Evolutionary conservation across 2,888 invertebrate species (phyloP).

Genomic region (Spodoptera littoralis): DNA sequence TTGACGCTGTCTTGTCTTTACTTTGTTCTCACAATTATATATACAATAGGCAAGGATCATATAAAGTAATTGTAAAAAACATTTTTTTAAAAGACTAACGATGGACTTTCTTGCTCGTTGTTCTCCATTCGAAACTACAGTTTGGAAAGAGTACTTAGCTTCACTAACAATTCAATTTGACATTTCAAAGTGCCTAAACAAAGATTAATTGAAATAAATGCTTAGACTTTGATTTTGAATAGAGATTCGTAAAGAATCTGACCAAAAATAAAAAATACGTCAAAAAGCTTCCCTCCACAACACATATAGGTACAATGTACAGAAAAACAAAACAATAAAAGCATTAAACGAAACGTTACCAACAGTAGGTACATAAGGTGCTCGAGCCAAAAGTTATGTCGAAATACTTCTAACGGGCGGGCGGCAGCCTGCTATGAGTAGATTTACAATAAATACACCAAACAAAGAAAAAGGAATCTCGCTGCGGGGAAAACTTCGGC

Average conservation of each 20-base stretch:
- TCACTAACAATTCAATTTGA: no score
- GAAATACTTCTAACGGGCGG: slow-evolving; percentile 85
- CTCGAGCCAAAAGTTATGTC: slow-evolving; percentile 85
- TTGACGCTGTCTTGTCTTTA: no score
- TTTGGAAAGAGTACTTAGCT: no score
- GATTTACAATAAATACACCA: slow-evolving; percentile 89
- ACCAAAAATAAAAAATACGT: slow-evolving; percentile 18
- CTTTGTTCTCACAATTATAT: no score
- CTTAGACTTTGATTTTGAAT: no score
- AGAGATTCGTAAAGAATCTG: not conserved
- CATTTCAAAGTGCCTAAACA: no score
- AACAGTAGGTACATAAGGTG: slow-evolving; percentile 67
- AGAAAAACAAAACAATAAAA: slow-evolving; percentile 52
- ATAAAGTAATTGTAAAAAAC: no score
- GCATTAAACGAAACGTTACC: slow-evolving; percentile 59
- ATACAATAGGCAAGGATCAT: no score
- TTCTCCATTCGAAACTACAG: no score
- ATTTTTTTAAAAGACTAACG: no score
- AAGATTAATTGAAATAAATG: no score
- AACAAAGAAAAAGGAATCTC: slow-evolving; percentile 88
- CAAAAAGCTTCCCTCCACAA: slow-evolving; percentile 23
- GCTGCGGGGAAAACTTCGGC: slow-evolving; percentile 86
- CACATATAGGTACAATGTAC: slow-evolving; percentile 29
- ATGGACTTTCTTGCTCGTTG: no score
- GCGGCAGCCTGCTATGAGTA: slow-evolving; percentile 85